Conservation (phyloP, 2,113 vertebrate species). For the Phylloscopus trochilus region DNA sequence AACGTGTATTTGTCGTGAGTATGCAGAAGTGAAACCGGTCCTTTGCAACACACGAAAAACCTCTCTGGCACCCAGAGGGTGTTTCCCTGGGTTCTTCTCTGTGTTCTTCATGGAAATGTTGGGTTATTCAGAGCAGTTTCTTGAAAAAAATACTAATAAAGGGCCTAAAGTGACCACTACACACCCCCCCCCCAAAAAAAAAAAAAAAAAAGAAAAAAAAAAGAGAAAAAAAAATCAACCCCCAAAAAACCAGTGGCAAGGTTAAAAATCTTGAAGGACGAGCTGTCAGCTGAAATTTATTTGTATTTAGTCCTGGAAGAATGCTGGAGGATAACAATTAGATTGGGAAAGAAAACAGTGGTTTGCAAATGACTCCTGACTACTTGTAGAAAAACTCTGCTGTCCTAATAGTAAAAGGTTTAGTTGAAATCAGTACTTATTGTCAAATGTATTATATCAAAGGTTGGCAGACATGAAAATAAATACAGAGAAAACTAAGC, state of each 20-base stretch:
- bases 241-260: neutral
- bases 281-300: neutral
- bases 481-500: neutral
- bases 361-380: neutral
- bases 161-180: neutral
- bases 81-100: neutral
- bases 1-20: accelerated
- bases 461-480: neutral
- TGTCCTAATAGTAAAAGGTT: neutral
- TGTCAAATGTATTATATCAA: neutral
- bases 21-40: neutral
- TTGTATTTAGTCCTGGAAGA: neutral
- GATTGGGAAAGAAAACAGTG: no score
- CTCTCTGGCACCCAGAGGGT: accelerated
- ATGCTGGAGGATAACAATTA: neutral
- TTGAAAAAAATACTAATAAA: accelerated
- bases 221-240: no score
- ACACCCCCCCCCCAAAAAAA: no score
- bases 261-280: neutral
- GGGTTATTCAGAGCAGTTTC: neutral
- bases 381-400: neutral
- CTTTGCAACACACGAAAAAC: accelerated
- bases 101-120: neutral
- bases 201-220: no score
- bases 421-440: neutral